Conservation (phyloP, 2,888 invertebrate species). For the Nipponacmea schrenckii region DNA sequence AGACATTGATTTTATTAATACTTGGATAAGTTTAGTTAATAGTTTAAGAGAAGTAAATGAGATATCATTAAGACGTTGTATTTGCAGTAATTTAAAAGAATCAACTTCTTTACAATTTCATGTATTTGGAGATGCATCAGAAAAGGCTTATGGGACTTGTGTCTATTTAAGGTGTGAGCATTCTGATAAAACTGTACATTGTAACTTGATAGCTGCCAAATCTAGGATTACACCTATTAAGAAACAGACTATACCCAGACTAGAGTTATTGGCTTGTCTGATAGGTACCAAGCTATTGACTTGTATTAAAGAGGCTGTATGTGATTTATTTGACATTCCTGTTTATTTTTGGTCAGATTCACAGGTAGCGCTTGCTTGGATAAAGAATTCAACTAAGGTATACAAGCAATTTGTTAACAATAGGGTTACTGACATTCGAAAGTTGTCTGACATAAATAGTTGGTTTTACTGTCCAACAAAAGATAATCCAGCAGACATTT, state of each 20-base stretch:
- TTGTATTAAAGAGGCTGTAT: neutral
- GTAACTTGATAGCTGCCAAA: neutral
- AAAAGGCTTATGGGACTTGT: slow-evolving; percentile 1
- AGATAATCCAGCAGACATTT: slow-evolving; percentile 1
- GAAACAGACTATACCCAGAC: neutral
- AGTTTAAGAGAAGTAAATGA: neutral
- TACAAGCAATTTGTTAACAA: neutral
- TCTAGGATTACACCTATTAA: neutral
- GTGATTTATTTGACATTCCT: neutral
- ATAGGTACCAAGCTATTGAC: neutral
- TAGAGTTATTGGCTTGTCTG: neutral
- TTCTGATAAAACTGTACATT: neutral
- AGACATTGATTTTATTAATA: neutral
- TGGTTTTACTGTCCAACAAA: neutral
- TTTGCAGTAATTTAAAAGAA: neutral
- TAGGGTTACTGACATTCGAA: neutral
- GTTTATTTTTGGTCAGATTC: neutral
- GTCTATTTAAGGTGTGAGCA: slow-evolving; percentile 3
- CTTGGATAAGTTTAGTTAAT: neutral
- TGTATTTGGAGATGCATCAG: too few relatives aligned
- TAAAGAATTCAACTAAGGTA: neutral
- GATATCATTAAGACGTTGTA: neutral
- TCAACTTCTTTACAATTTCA: neutral
- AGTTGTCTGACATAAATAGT: neutral
- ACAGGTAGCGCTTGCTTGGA: neutral